A percentile compares a stretch with the other conserved stretches of the same genome.
These are phyloP conservation scores for Nothobranchius furzeri DNA, from an alignment of 2,113 vertebrate genomes.

Conservation along the genomic window DNA sequence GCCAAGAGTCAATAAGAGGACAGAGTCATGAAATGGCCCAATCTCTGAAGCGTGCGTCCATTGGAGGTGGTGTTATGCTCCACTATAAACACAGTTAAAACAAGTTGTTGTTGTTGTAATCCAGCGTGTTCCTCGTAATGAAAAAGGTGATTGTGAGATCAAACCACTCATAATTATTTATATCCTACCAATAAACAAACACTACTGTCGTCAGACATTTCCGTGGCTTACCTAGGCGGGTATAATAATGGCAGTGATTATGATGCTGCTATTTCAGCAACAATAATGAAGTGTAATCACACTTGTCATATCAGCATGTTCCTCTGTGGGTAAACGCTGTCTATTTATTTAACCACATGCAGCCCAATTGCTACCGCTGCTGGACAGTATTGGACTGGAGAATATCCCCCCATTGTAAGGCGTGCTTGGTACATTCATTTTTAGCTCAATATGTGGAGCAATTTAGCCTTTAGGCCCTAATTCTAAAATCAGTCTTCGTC, in stretches of 20 bases:
- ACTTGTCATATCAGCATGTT: background rate
- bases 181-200: background rate
- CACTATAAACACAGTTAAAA: no score
- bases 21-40: no score
- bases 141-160: no score
- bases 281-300: slow-evolving; percentile 4
- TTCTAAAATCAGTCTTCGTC: no score
- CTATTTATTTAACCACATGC: slow-evolving; percentile 12
- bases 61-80: no score
- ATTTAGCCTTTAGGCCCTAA: slow-evolving; percentile 57
- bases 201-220: background rate
- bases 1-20: no score
- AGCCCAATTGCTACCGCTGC: background rate
- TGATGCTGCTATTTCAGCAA: slow-evolving; percentile 18
- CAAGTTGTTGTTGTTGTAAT: no score
- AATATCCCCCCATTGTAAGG: slow-evolving; percentile 25
- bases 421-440: slow-evolving; percentile 44
- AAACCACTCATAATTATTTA: background rate
- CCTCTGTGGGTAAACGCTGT: slow-evolving; percentile 8
- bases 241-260: slow-evolving; percentile 7
- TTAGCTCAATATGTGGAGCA: slow-evolving; percentile 54
- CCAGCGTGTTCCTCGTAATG: no score
- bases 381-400: slow-evolving; percentile 29
- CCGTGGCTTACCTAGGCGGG: slow-evolving; percentile 4
- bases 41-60: no score